A percentile compares a stretch with the other conserved stretches of the same genome.
These are phyloP conservation scores for Thamnophis sirtalis DNA, from an alignment of 2,113 vertebrate species.

Conservation along the genomic window DNA sequence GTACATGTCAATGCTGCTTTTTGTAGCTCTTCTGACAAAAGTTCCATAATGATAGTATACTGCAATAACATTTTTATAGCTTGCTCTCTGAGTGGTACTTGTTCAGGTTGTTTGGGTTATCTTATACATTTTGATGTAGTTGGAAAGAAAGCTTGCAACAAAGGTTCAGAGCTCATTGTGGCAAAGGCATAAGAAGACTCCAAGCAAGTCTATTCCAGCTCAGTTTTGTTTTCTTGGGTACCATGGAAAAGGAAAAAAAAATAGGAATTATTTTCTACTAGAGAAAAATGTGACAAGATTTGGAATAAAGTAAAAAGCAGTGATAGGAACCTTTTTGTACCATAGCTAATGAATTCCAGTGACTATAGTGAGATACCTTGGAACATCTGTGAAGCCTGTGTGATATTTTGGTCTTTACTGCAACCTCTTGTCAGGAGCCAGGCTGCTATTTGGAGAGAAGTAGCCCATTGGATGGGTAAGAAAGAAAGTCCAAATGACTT, in stretches of 20 bases:
- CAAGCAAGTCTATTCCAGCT: conserved; percentile 75
- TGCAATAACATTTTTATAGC: conserved; percentile 95
- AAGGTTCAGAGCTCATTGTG: conserved; percentile 69
- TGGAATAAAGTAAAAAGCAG: conserved; percentile 15
- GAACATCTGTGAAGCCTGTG: background rate
- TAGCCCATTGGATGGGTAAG: background rate
- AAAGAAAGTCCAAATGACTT: background rate
- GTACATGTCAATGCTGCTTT: conserved; percentile 88
- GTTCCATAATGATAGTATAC: conserved; percentile 93
- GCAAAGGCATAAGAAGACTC: conserved; percentile 62
- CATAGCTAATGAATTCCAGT: conserved; percentile 24
- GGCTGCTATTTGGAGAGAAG: background rate
- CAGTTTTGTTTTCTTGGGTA: conserved; percentile 72
- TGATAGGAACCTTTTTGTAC: conserved; percentile 7
- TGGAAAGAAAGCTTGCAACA: conserved; percentile 77
- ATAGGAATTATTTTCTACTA: conserved; percentile 47
- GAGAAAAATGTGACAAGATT: conserved; percentile 31
- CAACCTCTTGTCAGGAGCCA: background rate
- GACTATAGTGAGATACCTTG: background rate
- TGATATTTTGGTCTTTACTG: background rate
- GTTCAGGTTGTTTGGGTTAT: conserved; percentile 84
- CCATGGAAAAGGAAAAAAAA: conserved; percentile 66
- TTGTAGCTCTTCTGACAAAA: conserved; percentile 85
- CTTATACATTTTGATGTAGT: conserved; percentile 89
- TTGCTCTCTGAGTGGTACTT: conserved; percentile 85